These are phyloP conservation scores for Herpetotheres cachinnans DNA, from an alignment of 2,113 vertebrate genomes.

Conservation along the genomic window DNA sequence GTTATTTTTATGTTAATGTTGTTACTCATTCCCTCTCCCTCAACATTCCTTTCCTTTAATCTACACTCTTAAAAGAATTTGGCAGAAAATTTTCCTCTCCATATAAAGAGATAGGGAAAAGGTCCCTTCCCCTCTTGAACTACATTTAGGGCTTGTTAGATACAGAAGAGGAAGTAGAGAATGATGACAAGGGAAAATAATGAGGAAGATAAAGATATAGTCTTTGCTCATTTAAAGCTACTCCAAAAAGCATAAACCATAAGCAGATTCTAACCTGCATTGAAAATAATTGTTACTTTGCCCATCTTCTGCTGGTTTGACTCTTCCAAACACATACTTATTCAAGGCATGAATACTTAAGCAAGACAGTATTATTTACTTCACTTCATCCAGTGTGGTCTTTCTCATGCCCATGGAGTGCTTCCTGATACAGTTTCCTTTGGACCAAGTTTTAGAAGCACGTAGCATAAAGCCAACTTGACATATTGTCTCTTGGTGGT, in stretches of 20 bases:
- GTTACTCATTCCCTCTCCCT: neutral
- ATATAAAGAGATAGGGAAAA: neutral
- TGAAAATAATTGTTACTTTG: constrained; percentile 3
- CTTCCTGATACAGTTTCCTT: neutral
- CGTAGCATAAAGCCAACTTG: neutral
- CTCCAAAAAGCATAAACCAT: neutral
- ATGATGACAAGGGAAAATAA: neutral
- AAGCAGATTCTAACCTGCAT: constrained; percentile 7
- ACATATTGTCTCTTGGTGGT: neutral
- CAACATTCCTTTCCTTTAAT: neutral
- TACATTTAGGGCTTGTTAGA: neutral
- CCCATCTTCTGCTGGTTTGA: neutral
- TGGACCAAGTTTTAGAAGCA: neutral
- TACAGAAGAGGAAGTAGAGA: neutral
- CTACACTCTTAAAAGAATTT: neutral
- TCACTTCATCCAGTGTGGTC: neutral
- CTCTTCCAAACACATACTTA: neutral
- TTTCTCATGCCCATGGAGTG: neutral
- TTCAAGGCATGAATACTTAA: neutral
- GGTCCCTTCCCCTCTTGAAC: neutral
- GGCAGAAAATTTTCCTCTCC: neutral
- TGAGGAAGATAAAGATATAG: neutral
- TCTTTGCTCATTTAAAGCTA: neutral
- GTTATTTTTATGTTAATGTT: neutral
- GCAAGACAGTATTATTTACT: neutral